Conservation (phyloP, 2,888 invertebrate genomes). For the Spodoptera littoralis region DNA sequence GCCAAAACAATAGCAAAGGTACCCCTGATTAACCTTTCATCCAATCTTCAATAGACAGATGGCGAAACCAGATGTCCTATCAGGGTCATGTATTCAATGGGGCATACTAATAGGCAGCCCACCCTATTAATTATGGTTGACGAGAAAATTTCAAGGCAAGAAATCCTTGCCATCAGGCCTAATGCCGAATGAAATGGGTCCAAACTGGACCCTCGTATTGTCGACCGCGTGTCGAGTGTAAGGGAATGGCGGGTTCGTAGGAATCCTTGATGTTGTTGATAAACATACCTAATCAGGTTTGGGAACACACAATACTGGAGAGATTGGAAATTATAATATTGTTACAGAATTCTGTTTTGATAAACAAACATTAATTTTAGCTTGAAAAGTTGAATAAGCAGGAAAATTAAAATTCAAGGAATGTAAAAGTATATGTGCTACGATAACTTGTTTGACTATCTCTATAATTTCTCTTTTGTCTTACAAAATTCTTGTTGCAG, state of each 20-base stretch:
- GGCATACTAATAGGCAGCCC: constrained; percentile 79
- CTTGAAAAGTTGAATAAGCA: too few relatives aligned
- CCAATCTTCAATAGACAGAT: constrained; percentile 65
- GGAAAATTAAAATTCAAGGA: too few relatives aligned
- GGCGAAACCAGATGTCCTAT: constrained; percentile 64
- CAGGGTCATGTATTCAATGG: constrained; percentile 72
- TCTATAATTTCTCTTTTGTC: too few relatives aligned
- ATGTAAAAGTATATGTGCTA: too few relatives aligned
- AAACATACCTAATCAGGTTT: too few relatives aligned
- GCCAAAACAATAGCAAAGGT: constrained; percentile 43
- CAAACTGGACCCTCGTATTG: constrained; percentile 75
- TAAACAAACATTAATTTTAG: too few relatives aligned
- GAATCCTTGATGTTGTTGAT: background rate
- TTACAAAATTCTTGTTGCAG: too few relatives aligned
- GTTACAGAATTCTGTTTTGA: too few relatives aligned
- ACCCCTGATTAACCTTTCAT: constrained; percentile 56
- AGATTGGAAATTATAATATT: too few relatives aligned
- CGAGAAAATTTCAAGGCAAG: constrained; percentile 87
- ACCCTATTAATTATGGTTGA: constrained; percentile 84
- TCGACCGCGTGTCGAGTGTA: constrained; percentile 52
- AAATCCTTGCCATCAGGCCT: constrained; percentile 83
- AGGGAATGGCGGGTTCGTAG: constrained; percentile 44
- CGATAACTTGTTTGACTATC: too few relatives aligned
- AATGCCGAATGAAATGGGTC: constrained; percentile 88
- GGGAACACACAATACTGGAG: too few relatives aligned